Percentiles rank a stretch among this genome's conserved stretches.
These are phyloP conservation scores for Onychomys torridus DNA, from an alignment of 2,797 vertebrate genomes.

Conservation along the genomic window DNA sequence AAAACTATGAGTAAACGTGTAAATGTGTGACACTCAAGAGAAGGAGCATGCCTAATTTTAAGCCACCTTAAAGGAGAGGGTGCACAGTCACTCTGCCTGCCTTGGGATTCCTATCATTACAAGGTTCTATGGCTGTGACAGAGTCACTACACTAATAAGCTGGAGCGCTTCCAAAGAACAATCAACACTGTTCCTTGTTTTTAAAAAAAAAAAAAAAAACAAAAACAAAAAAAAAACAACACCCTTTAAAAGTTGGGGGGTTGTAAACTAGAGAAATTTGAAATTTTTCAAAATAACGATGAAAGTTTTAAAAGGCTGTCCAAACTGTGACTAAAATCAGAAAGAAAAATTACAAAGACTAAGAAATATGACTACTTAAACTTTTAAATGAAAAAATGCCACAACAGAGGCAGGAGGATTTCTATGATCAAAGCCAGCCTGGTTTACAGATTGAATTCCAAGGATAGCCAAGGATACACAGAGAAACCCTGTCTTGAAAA, in stretches of 20 bases:
- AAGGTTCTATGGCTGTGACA: neutral
- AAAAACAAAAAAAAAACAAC: conserved; percentile 5
- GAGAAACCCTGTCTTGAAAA: neutral
- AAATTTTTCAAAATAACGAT: conserved; percentile 54
- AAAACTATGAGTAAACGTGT: neutral
- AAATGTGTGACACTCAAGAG: neutral
- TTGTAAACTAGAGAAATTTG: conserved; percentile 25
- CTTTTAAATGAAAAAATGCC: neutral
- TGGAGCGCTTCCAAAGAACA: conserved; percentile 4
- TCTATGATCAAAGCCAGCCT: neutral
- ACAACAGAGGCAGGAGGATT: neutral
- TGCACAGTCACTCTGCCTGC: neutral
- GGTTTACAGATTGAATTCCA: neutral
- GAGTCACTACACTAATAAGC: neutral
- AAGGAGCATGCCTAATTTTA: neutral
- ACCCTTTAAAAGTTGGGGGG: neutral
- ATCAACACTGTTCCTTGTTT: neutral
- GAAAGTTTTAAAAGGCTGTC: neutral
- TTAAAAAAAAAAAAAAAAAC: neutral
- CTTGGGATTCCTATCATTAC: neutral
- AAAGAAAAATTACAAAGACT: conserved; percentile 9
- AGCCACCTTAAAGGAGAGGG: neutral
- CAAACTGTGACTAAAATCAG: conserved; percentile 45
- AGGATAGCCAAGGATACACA: too few species aligned
- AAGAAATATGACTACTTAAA: conserved; percentile 6